Conservation (phyloP, 2,113 vertebrate species). For the Rafetus swinhoei region DNA sequence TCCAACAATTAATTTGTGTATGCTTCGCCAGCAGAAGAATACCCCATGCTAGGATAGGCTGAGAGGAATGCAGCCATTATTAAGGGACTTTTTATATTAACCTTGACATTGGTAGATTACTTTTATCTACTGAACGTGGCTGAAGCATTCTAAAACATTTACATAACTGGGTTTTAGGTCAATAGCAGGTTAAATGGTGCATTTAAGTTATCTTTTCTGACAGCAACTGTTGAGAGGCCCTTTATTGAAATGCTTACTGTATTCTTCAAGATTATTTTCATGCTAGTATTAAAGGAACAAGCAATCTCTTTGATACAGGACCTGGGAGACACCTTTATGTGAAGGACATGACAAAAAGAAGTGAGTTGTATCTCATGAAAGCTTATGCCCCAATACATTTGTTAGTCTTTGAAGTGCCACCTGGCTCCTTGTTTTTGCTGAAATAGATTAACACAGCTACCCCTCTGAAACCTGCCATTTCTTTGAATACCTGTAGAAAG, state of each 20-base stretch:
- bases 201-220: constrained; percentile 55
- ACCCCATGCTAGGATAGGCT: constrained; percentile 24
- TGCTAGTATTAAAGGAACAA: constrained; percentile 56
- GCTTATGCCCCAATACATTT: no score
- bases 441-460: no score
- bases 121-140: constrained; percentile 47
- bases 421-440: no score
- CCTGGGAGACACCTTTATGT: constrained; percentile 64
- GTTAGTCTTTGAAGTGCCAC: no score
- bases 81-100: constrained; percentile 41
- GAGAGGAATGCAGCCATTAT: constrained; percentile 37
- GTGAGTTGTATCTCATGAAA: no score
- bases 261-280: constrained; percentile 55
- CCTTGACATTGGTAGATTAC: constrained; percentile 51
- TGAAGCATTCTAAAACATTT: constrained; percentile 60
- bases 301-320: constrained; percentile 43
- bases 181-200: constrained; percentile 58
- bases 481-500: constrained; percentile 66
- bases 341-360: constrained; percentile 49
- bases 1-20: constrained; percentile 11
- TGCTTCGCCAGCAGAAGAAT: constrained; percentile 44
- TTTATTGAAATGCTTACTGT: constrained; percentile 11
- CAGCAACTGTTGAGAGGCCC: constrained; percentile 50
- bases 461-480: constrained; percentile 27
- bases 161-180: constrained; percentile 58